Base-by-base conservation (phyloP, 37 sponge, comb jelly and placozoan species). In the Diacarnus erythraeanus region DNA sequence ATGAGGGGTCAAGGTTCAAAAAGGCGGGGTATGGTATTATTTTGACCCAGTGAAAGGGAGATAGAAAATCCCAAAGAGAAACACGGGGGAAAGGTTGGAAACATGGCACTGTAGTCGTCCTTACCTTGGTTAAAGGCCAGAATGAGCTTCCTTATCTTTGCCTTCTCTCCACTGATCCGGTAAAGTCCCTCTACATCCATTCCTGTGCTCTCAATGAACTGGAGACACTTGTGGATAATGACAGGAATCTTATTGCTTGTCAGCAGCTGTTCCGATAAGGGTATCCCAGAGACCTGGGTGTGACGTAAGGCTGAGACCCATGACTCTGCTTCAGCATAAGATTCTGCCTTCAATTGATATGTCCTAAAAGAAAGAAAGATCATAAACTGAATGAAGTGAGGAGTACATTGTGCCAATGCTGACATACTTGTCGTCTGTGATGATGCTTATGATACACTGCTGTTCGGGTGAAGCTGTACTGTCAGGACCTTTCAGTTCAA, bases 161-260 rank as follows among this genome's bases (percentile, higher is more conserved):
- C 57, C 38, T 77, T 71, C 40, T 82, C 81, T 39, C 95, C 95
- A 71, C 89, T 95, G 36, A 83, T 67, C 42, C 95, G 33, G 83
- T 95, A 95, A 30, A 95, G n/a, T 27, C 95, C 95, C 71, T 91
- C 86, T 27, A 64, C 70, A 9, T 91, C 89, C 77, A 91, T 38
- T 1, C 94, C 95, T 57, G 70, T 39, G 2, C 78, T 54, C 75
- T 95, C 95, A 38, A 95, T 79, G 63, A 95, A 95, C 87, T 90
- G 88, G 35, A 95, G 76, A 58, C 95, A 95, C 77, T 95, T 95
- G 85, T 90, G 88, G 9, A 95, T 83, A 21, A 95, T 67, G 51
- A 95, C 68, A 8, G 95, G 95, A 22, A 95, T 82, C 26, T 80
- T 76, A 17, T 57, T 60, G 47, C 64, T 74, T 10, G 86, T 85